These are phyloP conservation scores for Agrochola lychnidis DNA, from an alignment of 2,888 invertebrate species.

Conservation along the genomic window DNA sequence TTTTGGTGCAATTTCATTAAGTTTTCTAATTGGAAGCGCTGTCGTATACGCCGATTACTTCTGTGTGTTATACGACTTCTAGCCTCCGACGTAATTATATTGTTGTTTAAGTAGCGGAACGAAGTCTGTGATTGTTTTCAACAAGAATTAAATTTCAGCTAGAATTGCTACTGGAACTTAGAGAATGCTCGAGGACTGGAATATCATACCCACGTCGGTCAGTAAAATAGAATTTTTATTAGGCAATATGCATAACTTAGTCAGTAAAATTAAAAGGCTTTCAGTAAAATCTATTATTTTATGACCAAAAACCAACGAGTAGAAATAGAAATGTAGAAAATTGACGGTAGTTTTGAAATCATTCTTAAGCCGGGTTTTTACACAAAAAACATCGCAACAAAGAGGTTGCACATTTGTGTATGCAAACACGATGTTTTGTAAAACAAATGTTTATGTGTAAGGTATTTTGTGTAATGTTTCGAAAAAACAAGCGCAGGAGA, in stretches of 20 bases:
- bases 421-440: too few species aligned
- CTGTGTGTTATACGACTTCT: conserved; percentile 39
- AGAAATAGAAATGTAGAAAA: neutral
- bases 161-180: conserved; percentile 1
- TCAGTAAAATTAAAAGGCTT: neutral
- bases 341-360: neutral
- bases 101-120: conserved; percentile 62
- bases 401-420: too few species aligned
- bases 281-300: neutral
- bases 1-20: conserved; percentile 72
- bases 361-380: neutral
- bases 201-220: neutral
- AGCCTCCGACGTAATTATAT: conserved; percentile 45
- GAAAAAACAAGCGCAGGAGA: too few species aligned
- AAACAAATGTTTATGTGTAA: too few species aligned
- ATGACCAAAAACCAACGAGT: neutral
- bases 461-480: too few species aligned
- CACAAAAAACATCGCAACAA: too few species aligned
- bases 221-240: neutral
- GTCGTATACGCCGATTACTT: conserved; percentile 34
- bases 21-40: conserved; percentile 69
- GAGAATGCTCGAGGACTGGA: neutral
- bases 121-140: conserved; percentile 31
- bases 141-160: conserved; percentile 27
- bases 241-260: neutral